Conservation (phyloP, 2,888 invertebrate species). For the Actias luna region DNA sequence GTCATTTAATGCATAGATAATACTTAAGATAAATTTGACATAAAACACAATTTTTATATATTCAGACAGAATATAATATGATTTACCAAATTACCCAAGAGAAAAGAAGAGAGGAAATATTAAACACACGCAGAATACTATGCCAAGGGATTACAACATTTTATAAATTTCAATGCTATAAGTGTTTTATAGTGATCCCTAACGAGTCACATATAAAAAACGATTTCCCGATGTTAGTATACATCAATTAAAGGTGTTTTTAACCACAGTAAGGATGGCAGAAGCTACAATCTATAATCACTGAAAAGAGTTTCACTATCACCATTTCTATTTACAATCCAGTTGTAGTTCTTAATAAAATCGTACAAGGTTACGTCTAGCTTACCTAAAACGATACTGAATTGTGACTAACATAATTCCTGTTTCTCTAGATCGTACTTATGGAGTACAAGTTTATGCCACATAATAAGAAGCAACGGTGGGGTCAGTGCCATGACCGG, state of each 20-base stretch:
- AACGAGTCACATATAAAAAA: too few relatives aligned
- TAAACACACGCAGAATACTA: too few relatives aligned
- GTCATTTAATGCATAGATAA: not conserved
- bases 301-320: too few relatives aligned
- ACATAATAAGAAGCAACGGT: constrained; percentile 55
- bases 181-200: too few relatives aligned
- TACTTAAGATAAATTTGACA: not conserved
- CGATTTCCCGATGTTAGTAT: too few relatives aligned
- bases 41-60: not conserved
- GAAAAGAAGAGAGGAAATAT: too few relatives aligned
- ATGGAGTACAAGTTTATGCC: constrained; percentile 48
- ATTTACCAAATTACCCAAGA: too few relatives aligned
- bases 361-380: not conserved
- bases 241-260: too few relatives aligned
- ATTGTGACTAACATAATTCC: not conserved
- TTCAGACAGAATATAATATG: too few relatives aligned
- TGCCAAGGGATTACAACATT: too few relatives aligned
- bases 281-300: not conserved
- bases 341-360: not conserved
- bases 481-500: constrained; percentile 67
- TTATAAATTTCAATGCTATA: too few relatives aligned
- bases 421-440: constrained; percentile 25
- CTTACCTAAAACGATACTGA: not conserved
- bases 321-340: not conserved
- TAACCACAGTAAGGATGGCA: too few relatives aligned